Evolutionary conservation across 2,113 vertebrate genomes (phyloP).

Genomic region (Rutilus rutilus): DNA sequence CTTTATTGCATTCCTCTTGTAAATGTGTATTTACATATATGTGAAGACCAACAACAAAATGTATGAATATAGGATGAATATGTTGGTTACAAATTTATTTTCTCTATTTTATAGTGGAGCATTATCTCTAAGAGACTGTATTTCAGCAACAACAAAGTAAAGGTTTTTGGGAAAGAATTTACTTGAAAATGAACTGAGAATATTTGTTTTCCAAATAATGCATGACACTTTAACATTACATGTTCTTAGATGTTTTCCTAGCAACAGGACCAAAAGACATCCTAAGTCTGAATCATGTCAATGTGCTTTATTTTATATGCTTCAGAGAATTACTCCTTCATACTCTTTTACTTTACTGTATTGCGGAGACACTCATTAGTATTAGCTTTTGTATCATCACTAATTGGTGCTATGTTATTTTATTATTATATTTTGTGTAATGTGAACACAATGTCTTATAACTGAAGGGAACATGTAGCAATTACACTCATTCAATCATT

Average conservation of each 20-base stretch:
- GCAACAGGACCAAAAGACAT: conserved; percentile 70
- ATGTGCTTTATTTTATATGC: conserved; percentile 70
- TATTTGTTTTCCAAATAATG: conserved; percentile 71
- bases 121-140: conserved; percentile 78
- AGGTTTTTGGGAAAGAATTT: conserved; percentile 69
- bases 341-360: conserved; percentile 83
- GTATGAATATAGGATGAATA: conserved; percentile 77
- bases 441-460: conserved; percentile 93
- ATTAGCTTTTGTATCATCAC: conserved; percentile 83
- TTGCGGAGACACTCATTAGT: conserved; percentile 79
- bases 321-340: conserved; percentile 65
- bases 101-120: conserved; percentile 77
- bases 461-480: conserved; percentile 76
- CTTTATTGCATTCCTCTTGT: conserved; percentile 83
- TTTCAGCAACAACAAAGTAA: conserved; percentile 77
- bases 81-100: conserved; percentile 76
- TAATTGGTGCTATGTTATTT: conserved; percentile 91
- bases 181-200: conserved; percentile 83
- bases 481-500: conserved; percentile 73
- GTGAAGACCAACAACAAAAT: conserved; percentile 80
- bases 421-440: conserved; percentile 76
- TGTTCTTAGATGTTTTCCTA: conserved; percentile 60
- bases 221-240: conserved; percentile 78
- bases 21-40: conserved; percentile 82
- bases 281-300: conserved; percentile 72